Evolutionary conservation across 2,888 invertebrate species (phyloP), one percentile per base, ranked within the genome.

Genomic region (Netelia inedita): DNA sequence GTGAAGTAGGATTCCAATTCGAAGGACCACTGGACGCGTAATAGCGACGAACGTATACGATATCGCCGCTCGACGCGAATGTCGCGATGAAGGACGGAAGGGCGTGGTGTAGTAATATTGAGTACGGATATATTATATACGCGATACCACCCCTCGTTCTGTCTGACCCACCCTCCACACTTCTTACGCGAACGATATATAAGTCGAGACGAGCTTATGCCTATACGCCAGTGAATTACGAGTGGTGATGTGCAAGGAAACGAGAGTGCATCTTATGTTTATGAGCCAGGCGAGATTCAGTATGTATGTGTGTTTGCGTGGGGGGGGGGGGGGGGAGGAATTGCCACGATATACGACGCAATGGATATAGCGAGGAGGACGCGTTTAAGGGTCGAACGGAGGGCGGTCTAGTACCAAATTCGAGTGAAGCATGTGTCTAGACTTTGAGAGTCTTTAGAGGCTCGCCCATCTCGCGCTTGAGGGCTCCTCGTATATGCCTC

Each of bases 261-360:
- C 79, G 74, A 74, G 63, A 83, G 69, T 79, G 79, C 79, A 74
- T 79, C 82, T 82, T 65, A 79, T 69, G 83, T 74, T 83, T 79
- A 83, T 79, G 80, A 80, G 80, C 50, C 19, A 41, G 79, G 55
- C 79, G 71, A 68, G 43, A 59, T 28, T 28, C 5, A 28, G 5
- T 28, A 6, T 5, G 23, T 23, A 2, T 23, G 23, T 2, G 23
- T 1, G 23, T 23, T 1, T 23, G 23, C 2, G 23, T 23, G 23
- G 1, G 23, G 1, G 23, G 1, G 28, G 5, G 28, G 2, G 53
- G 14, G 53, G 14, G 14, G 28, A 28, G 28, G 28, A 28, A 28
- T 28, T 28, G 28, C 5, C 28, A 6, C 46, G 50, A 80, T 80
- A 80, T 68, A 74, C 69, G 71, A 74, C 68, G 69, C 10, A 9